These are phyloP conservation scores for Chelonus insularis DNA, from an alignment of 1,140 invertebrate species.

Conservation along the genomic window DNA sequence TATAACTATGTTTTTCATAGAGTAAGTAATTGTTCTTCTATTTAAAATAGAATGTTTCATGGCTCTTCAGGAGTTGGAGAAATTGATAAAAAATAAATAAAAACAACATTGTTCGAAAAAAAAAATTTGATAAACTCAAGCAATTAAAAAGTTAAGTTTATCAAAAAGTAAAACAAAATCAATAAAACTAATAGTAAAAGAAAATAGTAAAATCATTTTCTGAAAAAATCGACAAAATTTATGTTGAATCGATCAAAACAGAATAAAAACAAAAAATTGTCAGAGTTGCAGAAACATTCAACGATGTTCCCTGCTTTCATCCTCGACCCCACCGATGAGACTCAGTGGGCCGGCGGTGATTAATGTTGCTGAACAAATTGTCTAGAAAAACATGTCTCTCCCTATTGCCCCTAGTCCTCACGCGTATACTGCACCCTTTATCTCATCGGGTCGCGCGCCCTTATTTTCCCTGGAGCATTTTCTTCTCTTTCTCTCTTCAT, in stretches of 20 bases:
- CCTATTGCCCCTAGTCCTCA: slow-evolving; percentile 25
- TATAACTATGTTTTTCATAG: too few relatives aligned
- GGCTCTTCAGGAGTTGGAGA: too few relatives aligned
- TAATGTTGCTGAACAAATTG: slow-evolving; percentile 65
- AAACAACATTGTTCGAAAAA: too few relatives aligned
- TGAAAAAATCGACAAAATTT: not conserved
- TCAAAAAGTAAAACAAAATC: too few relatives aligned
- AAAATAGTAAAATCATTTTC: not conserved
- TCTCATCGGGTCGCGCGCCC: slow-evolving; percentile 53
- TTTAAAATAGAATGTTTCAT: too few relatives aligned
- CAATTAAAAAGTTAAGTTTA: too few relatives aligned
- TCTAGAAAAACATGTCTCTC: slow-evolving; percentile 63
- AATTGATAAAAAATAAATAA: too few relatives aligned
- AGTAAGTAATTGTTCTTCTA: too few relatives aligned
- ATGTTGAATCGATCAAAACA: not conserved
- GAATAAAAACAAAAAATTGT: slow-evolving; percentile 26
- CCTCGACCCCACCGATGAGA: slow-evolving; percentile 33
- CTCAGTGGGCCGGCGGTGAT: slow-evolving; percentile 51
- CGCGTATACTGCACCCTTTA: slow-evolving; percentile 54
- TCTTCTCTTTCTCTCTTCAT: not conserved
- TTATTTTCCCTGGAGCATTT: slow-evolving; percentile 44
- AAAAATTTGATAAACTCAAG: too few relatives aligned
- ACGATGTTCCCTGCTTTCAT: slow-evolving; percentile 30
- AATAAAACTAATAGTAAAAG: too few relatives aligned
- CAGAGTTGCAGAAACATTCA: slow-evolving; percentile 23